A percentile compares a stretch with the other conserved stretches of the same genome.
Conservation (phyloP, 2,113 vertebrate genomes). For the Trogon melanurus region DNA sequence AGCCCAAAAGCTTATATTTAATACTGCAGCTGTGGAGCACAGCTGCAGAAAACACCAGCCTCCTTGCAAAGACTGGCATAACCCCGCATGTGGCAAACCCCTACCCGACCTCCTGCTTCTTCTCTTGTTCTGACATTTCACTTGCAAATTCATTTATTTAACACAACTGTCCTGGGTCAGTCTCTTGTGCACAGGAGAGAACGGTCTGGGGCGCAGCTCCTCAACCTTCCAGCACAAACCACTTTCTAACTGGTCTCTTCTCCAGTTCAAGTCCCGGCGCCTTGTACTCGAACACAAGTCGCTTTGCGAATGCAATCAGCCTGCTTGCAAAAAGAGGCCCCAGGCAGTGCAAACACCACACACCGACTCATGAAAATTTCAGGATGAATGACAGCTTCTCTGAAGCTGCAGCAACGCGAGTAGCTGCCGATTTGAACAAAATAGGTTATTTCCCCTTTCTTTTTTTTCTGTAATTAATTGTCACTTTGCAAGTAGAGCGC, state of each 20-base stretch:
- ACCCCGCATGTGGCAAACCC: neutral
- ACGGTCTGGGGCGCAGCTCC: neutral
- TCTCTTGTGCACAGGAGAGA: neutral
- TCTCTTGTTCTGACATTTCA: neutral
- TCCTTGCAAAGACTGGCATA: neutral
- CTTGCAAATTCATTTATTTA: neutral
- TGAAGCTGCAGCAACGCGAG: neutral
- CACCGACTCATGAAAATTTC: slow-evolving; percentile 55
- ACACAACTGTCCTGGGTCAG: fast-evolving
- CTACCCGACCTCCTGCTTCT: neutral
- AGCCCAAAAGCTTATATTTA: neutral
- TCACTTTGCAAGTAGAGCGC: neutral
- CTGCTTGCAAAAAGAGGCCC: slow-evolving; percentile 26
- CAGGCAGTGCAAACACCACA: slow-evolving; percentile 41
- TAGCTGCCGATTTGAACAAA: slow-evolving; percentile 26
- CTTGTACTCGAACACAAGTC: neutral
- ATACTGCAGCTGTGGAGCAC: neutral
- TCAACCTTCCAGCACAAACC: neutral
- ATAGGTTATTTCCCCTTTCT: neutral
- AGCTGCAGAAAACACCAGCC: neutral
- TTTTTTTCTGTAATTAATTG: slow-evolving; percentile 15
- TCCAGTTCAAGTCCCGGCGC: neutral
- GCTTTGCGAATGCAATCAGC: neutral
- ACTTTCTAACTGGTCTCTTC: neutral
- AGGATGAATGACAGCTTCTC: slow-evolving; percentile 43